Evolutionary conservation across 1,140 invertebrate species (phyloP).

Genomic region (Papilio glaucus): DNA sequence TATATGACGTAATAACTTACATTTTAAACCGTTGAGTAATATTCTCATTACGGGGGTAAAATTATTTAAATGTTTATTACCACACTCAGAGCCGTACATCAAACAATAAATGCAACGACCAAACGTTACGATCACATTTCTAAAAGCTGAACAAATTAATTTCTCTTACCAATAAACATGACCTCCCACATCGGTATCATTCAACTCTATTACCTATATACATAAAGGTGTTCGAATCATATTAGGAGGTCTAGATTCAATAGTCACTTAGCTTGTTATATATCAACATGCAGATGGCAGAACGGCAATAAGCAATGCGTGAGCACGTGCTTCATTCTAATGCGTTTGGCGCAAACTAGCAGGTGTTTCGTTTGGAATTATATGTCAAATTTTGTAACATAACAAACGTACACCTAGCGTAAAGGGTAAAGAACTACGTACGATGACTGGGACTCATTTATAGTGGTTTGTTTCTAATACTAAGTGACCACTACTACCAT

Average conservation of each 20-base stretch:
- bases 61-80: constrained; percentile 40
- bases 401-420: too few species aligned
- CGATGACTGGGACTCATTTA: too few species aligned
- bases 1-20: too few species aligned
- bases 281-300: constrained; percentile 53
- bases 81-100: constrained; percentile 53
- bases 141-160: constrained; percentile 60
- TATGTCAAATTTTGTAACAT: background rate
- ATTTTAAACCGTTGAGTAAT: too few species aligned
- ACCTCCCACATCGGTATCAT: background rate
- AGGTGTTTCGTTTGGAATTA: constrained; percentile 45
- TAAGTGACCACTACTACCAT: too few species aligned
- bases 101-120: constrained; percentile 52
- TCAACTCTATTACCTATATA: background rate
- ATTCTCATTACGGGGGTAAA: too few species aligned
- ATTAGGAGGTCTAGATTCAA: constrained; percentile 36
- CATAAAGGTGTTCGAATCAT: constrained; percentile 32
- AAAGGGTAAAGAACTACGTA: too few species aligned
- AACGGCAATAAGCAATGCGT: constrained; percentile 60
- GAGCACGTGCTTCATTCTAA: constrained; percentile 61
- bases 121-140: constrained; percentile 58
- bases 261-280: constrained; percentile 41
- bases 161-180: constrained; percentile 25
- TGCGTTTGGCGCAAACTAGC: constrained; percentile 31
- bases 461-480: too few species aligned